Percentiles rank a stretch among this genome's conserved stretches.
Evolutionary conservation across 2,113 vertebrate genomes (phyloP).

Genomic region (Trinectes maculatus): DNA sequence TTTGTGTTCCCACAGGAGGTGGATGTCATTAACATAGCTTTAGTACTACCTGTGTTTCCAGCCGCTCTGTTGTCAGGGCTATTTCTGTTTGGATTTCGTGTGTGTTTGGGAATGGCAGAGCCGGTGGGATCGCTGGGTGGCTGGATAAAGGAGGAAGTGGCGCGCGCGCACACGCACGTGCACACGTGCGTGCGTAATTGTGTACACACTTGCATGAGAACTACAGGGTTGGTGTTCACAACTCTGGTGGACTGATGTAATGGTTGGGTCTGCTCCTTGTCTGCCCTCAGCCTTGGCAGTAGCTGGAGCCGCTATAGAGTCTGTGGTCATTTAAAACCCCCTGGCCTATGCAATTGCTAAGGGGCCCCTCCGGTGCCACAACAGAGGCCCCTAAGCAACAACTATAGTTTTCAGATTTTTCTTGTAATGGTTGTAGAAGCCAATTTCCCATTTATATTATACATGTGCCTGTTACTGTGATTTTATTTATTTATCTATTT

Average conservation of each 20-base stretch:
- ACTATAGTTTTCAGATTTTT: not conserved
- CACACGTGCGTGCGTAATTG: not conserved
- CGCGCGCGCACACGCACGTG: conserved; percentile 9
- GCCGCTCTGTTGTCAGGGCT: conserved; percentile 69
- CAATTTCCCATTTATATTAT: not conserved
- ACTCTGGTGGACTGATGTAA: conserved; percentile 67
- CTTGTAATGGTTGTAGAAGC: not conserved
- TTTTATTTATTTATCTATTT: no score
- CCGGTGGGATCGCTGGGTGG: conserved; percentile 38
- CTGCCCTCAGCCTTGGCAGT: conserved; percentile 26
- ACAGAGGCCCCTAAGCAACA: not conserved
- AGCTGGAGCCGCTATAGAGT: conserved; percentile 35
- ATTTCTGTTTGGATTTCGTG: conserved; percentile 66
- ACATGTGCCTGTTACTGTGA: no score
- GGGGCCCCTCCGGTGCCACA: conserved; percentile 22
- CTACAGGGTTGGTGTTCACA: conserved; percentile 29
- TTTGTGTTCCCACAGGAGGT: conserved; percentile 79
- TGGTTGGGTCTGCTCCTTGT: conserved; percentile 43
- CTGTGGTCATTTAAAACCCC: conserved; percentile 48
- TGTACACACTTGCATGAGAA: not conserved
- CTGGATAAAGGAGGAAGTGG: conserved; percentile 21
- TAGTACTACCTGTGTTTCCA: conserved; percentile 77
- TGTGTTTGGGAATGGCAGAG: conserved; percentile 47
- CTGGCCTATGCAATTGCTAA: not conserved
- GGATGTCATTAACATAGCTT: conserved; percentile 82